Percentiles rank a stretch among this genome's conserved stretches.
Conservation (phyloP, 1,140 invertebrate species). For the Hyposmocoma kahamanoa region DNA sequence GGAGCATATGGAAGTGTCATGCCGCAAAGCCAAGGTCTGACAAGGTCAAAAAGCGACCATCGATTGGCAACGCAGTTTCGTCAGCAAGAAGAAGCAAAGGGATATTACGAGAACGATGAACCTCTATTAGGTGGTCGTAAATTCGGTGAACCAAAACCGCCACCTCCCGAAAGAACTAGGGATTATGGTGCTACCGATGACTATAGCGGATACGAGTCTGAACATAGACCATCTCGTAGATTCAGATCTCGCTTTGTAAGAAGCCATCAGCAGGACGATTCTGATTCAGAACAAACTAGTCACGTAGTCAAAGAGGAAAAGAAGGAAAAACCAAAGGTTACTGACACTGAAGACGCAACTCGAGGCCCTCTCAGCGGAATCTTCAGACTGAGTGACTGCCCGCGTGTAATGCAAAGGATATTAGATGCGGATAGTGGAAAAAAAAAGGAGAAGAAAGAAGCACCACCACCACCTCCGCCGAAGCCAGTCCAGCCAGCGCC, state of each 20-base stretch:
- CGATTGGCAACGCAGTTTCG: constrained; percentile 91
- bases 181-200: constrained; percentile 74
- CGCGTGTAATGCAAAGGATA: constrained; percentile 90
- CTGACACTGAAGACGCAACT: constrained; percentile 92
- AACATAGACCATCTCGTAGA: constrained; percentile 77
- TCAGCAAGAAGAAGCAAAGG: constrained; percentile 84
- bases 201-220: constrained; percentile 78
- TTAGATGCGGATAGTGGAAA: constrained; percentile 86
- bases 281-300: constrained; percentile 77
- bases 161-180: constrained; percentile 64
- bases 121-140: constrained; percentile 80
- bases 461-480: constrained; percentile 72
- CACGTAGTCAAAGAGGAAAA: constrained; percentile 73
- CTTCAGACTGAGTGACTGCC: constrained; percentile 90
- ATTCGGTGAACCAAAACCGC: constrained; percentile 79
- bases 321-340: constrained; percentile 84
- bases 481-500: constrained; percentile 72
- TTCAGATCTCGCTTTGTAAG: constrained; percentile 83
- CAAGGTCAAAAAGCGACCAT: constrained; percentile 95
- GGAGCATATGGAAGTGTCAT: constrained; percentile 74
- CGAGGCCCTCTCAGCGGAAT: constrained; percentile 92
- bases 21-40: constrained; percentile 82
- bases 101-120: constrained; percentile 75
- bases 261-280: constrained; percentile 79
- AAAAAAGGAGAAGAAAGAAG: constrained; percentile 81